Base-by-base conservation (phyloP, 2,113 vertebrate species). In the Hymenochirus boettgeri region DNA sequence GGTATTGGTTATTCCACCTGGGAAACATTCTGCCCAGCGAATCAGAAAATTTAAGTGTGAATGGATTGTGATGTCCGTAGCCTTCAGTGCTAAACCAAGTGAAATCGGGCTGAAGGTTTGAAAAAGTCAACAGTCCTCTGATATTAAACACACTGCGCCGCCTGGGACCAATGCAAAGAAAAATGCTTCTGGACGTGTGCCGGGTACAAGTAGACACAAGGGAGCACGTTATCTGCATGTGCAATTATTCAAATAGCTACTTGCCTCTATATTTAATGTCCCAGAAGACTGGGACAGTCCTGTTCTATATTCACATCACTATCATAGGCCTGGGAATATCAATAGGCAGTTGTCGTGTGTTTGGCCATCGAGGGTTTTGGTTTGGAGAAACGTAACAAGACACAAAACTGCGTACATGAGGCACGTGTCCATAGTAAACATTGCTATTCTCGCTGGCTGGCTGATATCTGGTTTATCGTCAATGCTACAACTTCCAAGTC, bases 261-360 rank as follows among this genome's bases (percentile, higher is more conserved):
- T 78, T 80, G 0, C 95, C 75, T 93, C 93, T 35, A 81, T 95
- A n/a, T 22, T 74, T 96, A 1, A 91, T 94, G 92, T 83, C 93
- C 3, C 83, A 89, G 0, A 1, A 9, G 0, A 0, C 1, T 0
- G 39, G 1, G 5, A 57, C 0, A 47, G 31, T 2, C 21, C n/a
- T 0, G 1, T 11, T 2, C 74, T 92, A 75, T 80, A 72, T 35
- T 54, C n/a, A 77, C 21, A 70, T 91, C 42, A 92, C 90, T 0
- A 83, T 78, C 0, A 56, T 86, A 12, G 93, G 93, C 3, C 79
- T 94, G 21, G 82, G 80, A 0, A 54, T 93, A 35, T 96, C 93
- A 10, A 50, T 95, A 19, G 69, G 77, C n/a, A 89, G 89, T 71
- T 74, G 1, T 89, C 1, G 73, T 94, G 27, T 92, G 90, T 71